Base-by-base conservation (phyloP, 2,888 invertebrate species). In the Lasioglossum oenotherae region DNA sequence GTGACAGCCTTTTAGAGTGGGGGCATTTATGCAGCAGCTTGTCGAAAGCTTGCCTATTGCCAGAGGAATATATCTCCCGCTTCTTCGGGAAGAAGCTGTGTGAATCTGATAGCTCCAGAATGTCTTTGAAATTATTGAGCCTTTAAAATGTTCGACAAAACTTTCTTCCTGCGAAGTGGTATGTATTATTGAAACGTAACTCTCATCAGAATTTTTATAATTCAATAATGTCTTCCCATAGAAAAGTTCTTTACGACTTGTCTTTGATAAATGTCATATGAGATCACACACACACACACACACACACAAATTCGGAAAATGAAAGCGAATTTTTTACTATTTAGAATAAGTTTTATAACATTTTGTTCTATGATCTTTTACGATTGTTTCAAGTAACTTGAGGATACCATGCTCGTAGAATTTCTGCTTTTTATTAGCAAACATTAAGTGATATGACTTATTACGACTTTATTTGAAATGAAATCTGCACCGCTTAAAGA, bases 21-120 rank as follows among this genome's bases (percentile, higher is more conserved):
- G 27, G 44, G 67, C 81, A 80, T 87, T 87, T 87, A 87, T 84
- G 77, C 64, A 64, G 77, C 78, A 77, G 78, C 67, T 57, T 79
- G 81, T 84, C 81, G 84, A 87, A 84, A 81, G 76, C 72, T 75
- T 76, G 72, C 31, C 31, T 64, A 57, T 53, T 57, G 74, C n/a
- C 14, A 38, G 64, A 46, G 74, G 77, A 71, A 74, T 80, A 74
- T 80, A 75, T 84, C 72, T 38, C 12, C 35, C 4, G 23, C 16
- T 71, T 71, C 5, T 46, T 74, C 44, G 19, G 35, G 64, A 74
- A 73, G 80, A 60, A 76, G 73, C 44, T 53, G 71, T 57, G 75
- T 46, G 87, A 81, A 83, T 71, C 64, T 60, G 80, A 87, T 81
- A 74, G 73, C 69, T 71, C 19, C 35, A 44, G 72, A 79, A 77